A percentile compares a stretch with the other conserved stretches of the same genome.
Evolutionary conservation across 2,797 vertebrate species (phyloP).

Genomic region (Acanthiza pusilla): DNA sequence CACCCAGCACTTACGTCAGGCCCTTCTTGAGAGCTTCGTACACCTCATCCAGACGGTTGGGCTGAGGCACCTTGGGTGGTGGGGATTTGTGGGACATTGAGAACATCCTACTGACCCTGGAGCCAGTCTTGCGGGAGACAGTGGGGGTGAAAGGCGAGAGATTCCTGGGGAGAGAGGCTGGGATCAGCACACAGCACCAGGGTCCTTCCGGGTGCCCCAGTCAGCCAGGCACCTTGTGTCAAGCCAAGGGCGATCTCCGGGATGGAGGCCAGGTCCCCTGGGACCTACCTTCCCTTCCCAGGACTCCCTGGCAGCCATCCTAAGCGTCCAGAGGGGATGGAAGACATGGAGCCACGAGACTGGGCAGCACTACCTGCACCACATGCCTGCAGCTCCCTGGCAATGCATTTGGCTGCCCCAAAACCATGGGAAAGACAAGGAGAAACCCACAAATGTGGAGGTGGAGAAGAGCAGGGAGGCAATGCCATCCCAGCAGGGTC

Average conservation of each 20-base stretch:
- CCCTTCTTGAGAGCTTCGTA: slow-evolving; percentile 91
- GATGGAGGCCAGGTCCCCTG: not conserved
- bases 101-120: slow-evolving; percentile 93
- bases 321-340: accelerated
- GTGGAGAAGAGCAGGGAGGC: not conserved
- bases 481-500: accelerated
- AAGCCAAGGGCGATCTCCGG: not conserved
- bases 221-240: not conserved
- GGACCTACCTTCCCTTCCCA: not conserved
- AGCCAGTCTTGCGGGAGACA: slow-evolving; percentile 85
- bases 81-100: slow-evolving; percentile 87
- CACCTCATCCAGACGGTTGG: slow-evolving; percentile 90
- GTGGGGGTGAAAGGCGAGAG: slow-evolving; percentile 87
- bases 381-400: not conserved
- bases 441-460: not conserved
- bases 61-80: slow-evolving; percentile 92
- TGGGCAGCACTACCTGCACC: not conserved
- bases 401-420: not conserved
- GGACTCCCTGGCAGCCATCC: not conserved
- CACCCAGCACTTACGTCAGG: slow-evolving; percentile 82
- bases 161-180: slow-evolving; percentile 74
- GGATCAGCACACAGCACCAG: not conserved
- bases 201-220: not conserved
- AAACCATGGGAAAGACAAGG: not conserved
- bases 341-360: not conserved